Evolutionary conservation across 2,888 invertebrate species (phyloP).

Genomic region (Pseudoips prasinana): DNA sequence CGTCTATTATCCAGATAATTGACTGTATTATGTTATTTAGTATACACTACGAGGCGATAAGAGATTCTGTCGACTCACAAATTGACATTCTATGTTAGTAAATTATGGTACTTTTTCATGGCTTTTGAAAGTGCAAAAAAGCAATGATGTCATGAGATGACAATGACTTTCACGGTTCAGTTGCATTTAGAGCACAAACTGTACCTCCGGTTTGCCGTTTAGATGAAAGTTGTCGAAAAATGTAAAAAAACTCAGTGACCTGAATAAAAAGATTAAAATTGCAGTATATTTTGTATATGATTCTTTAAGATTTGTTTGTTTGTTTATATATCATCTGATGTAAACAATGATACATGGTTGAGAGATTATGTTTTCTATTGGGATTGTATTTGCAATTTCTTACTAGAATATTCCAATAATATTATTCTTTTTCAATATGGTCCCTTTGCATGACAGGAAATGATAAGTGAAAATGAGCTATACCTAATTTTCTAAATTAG

Average conservation of each 20-base stretch:
- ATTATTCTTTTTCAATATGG: too few relatives aligned
- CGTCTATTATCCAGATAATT: slow-evolving; percentile 38
- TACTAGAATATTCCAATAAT: too few relatives aligned
- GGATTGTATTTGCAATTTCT: background rate
- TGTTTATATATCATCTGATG: slow-evolving; percentile 38
- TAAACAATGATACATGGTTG: slow-evolving; percentile 29
- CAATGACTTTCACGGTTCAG: slow-evolving; percentile 81
- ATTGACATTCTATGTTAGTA: slow-evolving; percentile 7
- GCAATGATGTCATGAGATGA: slow-evolving; percentile 75
- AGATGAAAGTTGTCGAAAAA: slow-evolving; percentile 73
- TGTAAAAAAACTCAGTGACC: slow-evolving; percentile 55
- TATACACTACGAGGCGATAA: slow-evolving; percentile 16
- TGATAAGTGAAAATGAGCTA: too few relatives aligned
- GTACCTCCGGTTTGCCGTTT: slow-evolving; percentile 64
- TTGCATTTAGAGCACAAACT: slow-evolving; percentile 75
- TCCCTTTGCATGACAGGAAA: too few relatives aligned
- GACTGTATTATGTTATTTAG: slow-evolving; percentile 30
- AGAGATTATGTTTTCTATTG: slow-evolving; percentile 15
- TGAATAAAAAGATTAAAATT: slow-evolving; percentile 32
- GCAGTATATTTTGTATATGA: slow-evolving; percentile 7
- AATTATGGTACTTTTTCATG: slow-evolving; percentile 23
- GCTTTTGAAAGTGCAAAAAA: slow-evolving; percentile 72
- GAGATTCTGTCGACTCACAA: slow-evolving; percentile 9
- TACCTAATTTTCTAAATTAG: too few relatives aligned
- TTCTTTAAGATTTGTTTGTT: slow-evolving; percentile 24